Evolutionary conservation across 1,140 invertebrate genomes (phyloP), one percentile per base, ranked within the genome.

Genomic region (Drosophila lowei): DNA sequence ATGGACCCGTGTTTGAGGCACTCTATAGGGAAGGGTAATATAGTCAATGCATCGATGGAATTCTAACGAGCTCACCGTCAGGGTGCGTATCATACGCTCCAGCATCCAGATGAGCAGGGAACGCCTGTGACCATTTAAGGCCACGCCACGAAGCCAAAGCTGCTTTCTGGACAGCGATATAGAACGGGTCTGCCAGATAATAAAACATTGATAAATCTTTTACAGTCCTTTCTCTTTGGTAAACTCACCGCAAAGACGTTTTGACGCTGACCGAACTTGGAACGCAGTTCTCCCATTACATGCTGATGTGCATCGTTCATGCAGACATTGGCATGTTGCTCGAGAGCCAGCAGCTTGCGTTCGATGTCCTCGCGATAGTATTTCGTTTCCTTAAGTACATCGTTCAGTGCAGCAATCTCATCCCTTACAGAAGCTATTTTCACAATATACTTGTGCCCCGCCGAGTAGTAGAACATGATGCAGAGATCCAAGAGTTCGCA

Each of bases 1-100:
- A 92, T 4, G 93, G 92, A 9, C 94, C 94, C 43, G 93, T 92
- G n/a, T 89, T 75, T 4, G 95, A 95, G 6, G 90, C 80, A 23
- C 11, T 85, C 85, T 90, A 21, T n/a, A 63, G 50, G 46, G 7
- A 6, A 13, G 6, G 13, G 3, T 42, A 25, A 18, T 11, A 3
- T 7, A 38, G 5, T 8, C 42, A 16, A 34, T 9, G 8, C 0
- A 9, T 15, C 0, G 8, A 5, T 6, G 41, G 5, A n/a, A 21
- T 3, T 11, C 6, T n/a, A n/a, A 2, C 1, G 1, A 25, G 11
- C 46, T 53, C 46, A 91, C 90, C 55, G 78, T 79, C 28, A 91
- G 67, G 0, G 94, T 95, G 7, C 91, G 83, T 0, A 95, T 74
- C 0, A 95, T 92, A 1, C 93, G 92, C 62, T 93, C 92, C 13